Evolutionary conservation across 2,797 vertebrate genomes (phyloP), one percentile per base, ranked within the genome.

Genomic region (Chaenodraco wilsoni): DNA sequence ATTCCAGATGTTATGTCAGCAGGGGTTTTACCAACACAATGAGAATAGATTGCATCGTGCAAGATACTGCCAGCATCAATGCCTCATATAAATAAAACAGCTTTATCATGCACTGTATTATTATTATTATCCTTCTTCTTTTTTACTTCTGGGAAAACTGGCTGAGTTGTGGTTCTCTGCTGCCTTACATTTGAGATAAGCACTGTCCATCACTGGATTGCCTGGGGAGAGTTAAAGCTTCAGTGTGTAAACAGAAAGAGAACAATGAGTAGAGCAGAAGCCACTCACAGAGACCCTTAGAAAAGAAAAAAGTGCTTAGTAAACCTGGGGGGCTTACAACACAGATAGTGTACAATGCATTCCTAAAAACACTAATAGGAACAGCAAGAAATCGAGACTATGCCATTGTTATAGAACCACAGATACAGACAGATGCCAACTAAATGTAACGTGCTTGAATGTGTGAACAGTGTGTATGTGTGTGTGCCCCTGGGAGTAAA

Each of bases 171-270:
- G 49, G 11, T 31, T 63, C 23, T 61, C n/a, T 5, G 16, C 13
- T 76, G 51, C 6, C 68, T 65, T 80, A 76, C 41, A 69, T 80
- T 48, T 55, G 52, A 78, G 56, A 67, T 70, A n/a, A 69, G 17
- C 44, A 10, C 43, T 23, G 71, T 76, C 59, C 41, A 71, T 75
- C 55, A 68, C 16, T 45, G 27, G 46, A 62, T 64, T 49, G 68
- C 78, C 81, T 60, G 56, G 49, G 67, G 64, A 74, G 27, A 66
- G 12, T 17, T 14, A 9, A 78, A 70, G 61, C 55, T n/a, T 33
- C 23, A 67, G 43, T 49, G 46, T 65, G 40, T 44, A 33, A 10
- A 17, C 57, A 69, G 3, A 9, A 50, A 61, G 62, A 70, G 19
- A n/a, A 31, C 21, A 16, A 65, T 49, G n/a, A 17, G 0, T 64